These are phyloP conservation scores for Augochlorella aurata DNA, from an alignment of 2,888 invertebrate genomes.

Conservation along the genomic window DNA sequence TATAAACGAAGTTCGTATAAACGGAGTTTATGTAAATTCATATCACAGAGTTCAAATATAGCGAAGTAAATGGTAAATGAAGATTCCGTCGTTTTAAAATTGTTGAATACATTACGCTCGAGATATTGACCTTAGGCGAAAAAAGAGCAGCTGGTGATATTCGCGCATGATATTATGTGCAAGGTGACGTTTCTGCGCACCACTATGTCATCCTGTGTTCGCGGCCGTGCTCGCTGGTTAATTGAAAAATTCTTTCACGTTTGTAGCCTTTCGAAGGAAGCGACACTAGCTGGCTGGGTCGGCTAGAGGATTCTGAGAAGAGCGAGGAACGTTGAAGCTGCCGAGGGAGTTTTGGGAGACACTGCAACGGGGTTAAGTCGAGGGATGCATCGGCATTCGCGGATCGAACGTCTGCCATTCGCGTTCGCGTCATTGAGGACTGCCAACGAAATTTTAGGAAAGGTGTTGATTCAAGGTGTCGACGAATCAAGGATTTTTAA, in stretches of 20 bases:
- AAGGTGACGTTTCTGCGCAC: background rate
- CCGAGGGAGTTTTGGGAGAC: background rate
- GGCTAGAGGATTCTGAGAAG: background rate
- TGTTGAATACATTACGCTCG: too few relatives aligned
- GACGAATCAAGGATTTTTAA: too few relatives aligned
- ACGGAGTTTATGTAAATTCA: too few relatives aligned
- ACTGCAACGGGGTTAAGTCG: constrained; percentile 26
- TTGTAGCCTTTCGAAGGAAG: constrained; percentile 38
- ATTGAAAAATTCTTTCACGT: constrained; percentile 54
- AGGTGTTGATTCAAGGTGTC: too few relatives aligned
- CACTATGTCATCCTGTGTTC: constrained; percentile 43
- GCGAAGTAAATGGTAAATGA: too few relatives aligned
- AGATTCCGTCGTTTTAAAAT: too few relatives aligned
- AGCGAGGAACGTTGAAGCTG: background rate
- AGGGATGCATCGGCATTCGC: background rate
- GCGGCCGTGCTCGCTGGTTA: constrained; percentile 22
- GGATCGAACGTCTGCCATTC: background rate
- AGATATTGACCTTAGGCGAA: too few relatives aligned
- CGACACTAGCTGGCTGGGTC: constrained; percentile 32
- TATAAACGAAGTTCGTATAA: too few relatives aligned
- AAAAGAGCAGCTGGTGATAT: constrained; percentile 2
- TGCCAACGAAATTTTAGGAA: too few relatives aligned
- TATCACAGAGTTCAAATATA: too few relatives aligned
- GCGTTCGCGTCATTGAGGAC: background rate
- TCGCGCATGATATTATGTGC: constrained; percentile 10